Conservation (phyloP, 2,113 vertebrate genomes). For the Laterallus jamaicensis region DNA sequence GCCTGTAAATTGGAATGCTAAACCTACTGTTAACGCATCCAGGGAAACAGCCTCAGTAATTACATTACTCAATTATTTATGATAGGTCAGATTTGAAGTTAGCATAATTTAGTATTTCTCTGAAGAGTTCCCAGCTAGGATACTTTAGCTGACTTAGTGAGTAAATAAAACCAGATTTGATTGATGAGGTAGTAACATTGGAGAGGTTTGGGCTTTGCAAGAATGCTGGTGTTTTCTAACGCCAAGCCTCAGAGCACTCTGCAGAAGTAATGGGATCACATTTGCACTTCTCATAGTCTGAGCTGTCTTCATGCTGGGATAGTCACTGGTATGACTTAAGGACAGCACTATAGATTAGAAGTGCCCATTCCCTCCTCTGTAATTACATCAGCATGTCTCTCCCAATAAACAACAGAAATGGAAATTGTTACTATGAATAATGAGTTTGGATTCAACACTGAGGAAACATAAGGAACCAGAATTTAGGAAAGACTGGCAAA, state of each 20-base stretch:
- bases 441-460: neutral
- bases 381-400: slow-evolving; percentile 10
- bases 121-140: neutral
- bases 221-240: neutral
- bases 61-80: slow-evolving; percentile 11
- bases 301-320: neutral
- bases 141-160: neutral
- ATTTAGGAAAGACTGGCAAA: neutral
- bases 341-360: neutral
- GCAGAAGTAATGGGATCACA: neutral
- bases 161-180: neutral
- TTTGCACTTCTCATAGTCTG: neutral
- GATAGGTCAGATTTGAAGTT: neutral
- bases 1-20: neutral
- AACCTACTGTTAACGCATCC: neutral
- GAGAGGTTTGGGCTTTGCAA: neutral
- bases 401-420: neutral
- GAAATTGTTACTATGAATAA: neutral
- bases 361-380: neutral
- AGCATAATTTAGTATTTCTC: neutral
- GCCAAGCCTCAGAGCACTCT: neutral
- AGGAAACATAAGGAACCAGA: neutral
- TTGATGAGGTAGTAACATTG: neutral
- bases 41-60: neutral
- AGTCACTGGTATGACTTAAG: neutral